These are phyloP conservation scores for Pteropus rufus DNA, from an alignment of 2,797 vertebrate genomes.

Conservation along the genomic window DNA sequence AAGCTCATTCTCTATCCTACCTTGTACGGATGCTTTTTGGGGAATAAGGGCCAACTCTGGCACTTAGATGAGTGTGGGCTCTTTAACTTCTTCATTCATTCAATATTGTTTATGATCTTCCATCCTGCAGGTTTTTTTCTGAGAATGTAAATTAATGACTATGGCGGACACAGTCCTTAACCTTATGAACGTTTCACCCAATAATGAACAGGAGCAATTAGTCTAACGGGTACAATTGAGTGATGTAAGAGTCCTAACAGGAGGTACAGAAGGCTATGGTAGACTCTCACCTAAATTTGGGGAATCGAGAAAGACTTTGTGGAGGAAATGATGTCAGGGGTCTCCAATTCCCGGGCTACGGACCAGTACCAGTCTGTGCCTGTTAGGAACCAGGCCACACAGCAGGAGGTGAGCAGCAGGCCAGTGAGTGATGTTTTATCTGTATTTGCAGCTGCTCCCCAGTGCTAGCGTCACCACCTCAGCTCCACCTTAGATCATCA, in stretches of 20 bases:
- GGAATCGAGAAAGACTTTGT: neutral
- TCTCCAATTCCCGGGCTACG: no score
- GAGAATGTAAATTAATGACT: neutral
- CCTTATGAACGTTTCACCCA: neutral
- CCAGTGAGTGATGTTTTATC: no score
- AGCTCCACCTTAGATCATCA: no score
- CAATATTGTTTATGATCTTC: neutral
- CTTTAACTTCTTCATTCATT: constrained; percentile 19
- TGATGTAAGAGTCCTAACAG: neutral
- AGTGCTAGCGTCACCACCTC: no score
- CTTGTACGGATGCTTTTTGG: neutral
- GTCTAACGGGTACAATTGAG: neutral
- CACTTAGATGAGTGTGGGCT: neutral
- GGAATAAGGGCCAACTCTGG: neutral
- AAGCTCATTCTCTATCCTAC: neutral
- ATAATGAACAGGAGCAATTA: neutral
- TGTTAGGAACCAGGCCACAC: no score
- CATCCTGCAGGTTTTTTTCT: neutral
- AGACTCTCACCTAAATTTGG: neutral
- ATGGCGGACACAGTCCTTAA: neutral
- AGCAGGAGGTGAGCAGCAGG: no score
- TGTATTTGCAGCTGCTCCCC: no score
- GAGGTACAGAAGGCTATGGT: neutral
- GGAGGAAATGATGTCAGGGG: neutral
- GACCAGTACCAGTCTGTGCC: no score